Percentiles rank a stretch among this genome's conserved stretches.
phyloP scores from a whole-genome alignment of 2,888 invertebrate genomes.

The Caenorhabditis sulstoni region DNA sequence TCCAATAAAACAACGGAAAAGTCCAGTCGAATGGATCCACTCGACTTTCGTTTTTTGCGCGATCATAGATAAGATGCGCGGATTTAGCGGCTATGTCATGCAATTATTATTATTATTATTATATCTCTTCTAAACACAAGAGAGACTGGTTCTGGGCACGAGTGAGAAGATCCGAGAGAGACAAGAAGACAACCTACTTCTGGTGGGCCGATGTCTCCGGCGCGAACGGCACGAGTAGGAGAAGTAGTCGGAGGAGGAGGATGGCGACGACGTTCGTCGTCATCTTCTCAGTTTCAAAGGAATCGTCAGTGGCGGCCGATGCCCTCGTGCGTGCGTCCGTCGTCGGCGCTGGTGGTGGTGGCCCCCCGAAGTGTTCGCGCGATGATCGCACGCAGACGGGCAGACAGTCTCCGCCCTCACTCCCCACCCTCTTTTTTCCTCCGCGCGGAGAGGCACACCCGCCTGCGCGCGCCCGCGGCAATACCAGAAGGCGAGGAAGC shows the following conservation, averaged over 20 bases:
- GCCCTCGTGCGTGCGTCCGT: slow-evolving; percentile 11
- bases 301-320: slow-evolving; percentile 8
- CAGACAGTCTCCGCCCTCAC: slow-evolving; percentile 22
- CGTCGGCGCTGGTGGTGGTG: slow-evolving; percentile 10
- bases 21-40: not conserved
- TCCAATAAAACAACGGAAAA: no score
- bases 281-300: slow-evolving; percentile 13
- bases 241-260: not conserved
- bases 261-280: slow-evolving; percentile 21
- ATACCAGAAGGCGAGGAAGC: slow-evolving; percentile 23
- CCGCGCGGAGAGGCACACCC: not conserved
- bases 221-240: slow-evolving; percentile 1
- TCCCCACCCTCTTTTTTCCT: slow-evolving; percentile 6
- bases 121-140: slow-evolving; percentile 10
- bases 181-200: slow-evolving; percentile 24
- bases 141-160: no score
- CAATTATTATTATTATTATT: slow-evolving; percentile 16
- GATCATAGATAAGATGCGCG: slow-evolving; percentile 18
- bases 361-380: slow-evolving; percentile 16
- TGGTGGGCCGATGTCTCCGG: slow-evolving; percentile 16
- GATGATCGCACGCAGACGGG: slow-evolving; percentile 10
- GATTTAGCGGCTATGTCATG: slow-evolving; percentile 29
- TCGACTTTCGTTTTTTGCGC: slow-evolving; percentile 7
- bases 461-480: slow-evolving; percentile 17
- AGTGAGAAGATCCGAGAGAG: no score